Percentiles rank a stretch among this genome's conserved stretches.
phyloP scores from a whole-genome alignment of 2,888 invertebrate species.

The Clitarchus hookeri region DNA sequence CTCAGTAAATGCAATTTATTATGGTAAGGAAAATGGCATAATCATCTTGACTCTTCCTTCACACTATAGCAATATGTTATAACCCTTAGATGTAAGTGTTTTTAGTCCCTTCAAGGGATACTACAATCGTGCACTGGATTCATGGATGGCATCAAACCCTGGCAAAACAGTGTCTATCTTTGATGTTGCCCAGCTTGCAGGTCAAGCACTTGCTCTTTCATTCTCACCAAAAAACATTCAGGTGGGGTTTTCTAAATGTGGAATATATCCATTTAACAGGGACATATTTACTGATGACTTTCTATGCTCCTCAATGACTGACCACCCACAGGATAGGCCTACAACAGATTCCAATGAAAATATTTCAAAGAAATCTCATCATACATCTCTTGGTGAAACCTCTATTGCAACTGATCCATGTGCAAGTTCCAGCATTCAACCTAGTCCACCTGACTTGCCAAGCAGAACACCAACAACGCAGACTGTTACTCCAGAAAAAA shows the following conservation, averaged over 20 bases:
- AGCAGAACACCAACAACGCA: background rate
- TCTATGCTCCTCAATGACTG: slow-evolving; percentile 1
- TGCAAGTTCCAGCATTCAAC: background rate
- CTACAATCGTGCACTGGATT: slow-evolving; percentile 44
- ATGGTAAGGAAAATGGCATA: slow-evolving; percentile 51
- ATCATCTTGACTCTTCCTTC: slow-evolving; percentile 52
- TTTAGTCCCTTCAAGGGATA: slow-evolving; percentile 48
- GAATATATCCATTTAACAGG: background rate
- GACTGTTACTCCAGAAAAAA: background rate
- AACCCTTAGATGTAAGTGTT: slow-evolving; percentile 49
- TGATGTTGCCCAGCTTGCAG: slow-evolving; percentile 1
- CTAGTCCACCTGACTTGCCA: background rate
- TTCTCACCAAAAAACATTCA: slow-evolving; percentile 4
- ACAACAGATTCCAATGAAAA: background rate
- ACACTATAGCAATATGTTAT: slow-evolving; percentile 52
- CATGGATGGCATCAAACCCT: slow-evolving; percentile 50
- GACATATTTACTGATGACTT: background rate
- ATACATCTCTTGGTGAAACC: background rate
- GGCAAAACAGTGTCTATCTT: slow-evolving; percentile 49
- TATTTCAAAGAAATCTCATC: background rate
- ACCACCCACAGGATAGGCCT: background rate
- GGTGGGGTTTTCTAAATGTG: background rate
- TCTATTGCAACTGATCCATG: slow-evolving; percentile 3
- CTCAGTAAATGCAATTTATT: slow-evolving; percentile 10
- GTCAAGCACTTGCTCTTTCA: background rate